phyloP scores from a whole-genome alignment of 2,797 vertebrate genomes.

The Oophaga sylvatica region DNA sequence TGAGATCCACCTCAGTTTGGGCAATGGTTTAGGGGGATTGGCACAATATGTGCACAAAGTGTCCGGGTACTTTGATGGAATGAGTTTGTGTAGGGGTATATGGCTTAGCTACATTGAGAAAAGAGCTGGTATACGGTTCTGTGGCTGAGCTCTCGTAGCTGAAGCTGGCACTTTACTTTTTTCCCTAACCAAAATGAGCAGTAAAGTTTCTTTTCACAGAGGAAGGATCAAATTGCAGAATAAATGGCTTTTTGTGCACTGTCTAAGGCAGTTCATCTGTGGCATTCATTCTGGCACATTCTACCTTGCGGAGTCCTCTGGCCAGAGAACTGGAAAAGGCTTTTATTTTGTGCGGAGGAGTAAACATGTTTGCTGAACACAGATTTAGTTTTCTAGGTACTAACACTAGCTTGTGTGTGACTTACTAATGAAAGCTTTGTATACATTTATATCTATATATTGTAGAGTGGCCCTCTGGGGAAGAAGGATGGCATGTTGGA shows the following conservation, averaged over 20 bases:
- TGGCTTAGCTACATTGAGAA: not conserved
- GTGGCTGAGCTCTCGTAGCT: too few species aligned
- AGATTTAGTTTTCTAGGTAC: not conserved
- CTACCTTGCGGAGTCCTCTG: not conserved
- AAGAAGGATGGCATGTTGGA: not conserved
- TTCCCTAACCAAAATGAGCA: not conserved
- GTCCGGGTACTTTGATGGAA: not conserved
- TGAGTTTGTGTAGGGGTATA: not conserved
- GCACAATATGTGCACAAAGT: not conserved
- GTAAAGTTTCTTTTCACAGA: not conserved
- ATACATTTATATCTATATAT: not conserved
- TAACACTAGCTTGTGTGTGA: not conserved
- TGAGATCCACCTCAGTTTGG: too few species aligned
- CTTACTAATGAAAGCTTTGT: not conserved
- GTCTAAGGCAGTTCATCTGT: not conserved
- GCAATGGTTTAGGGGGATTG: not conserved
- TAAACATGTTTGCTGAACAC: not conserved
- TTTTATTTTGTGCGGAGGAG: not conserved
- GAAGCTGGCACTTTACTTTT: not conserved
- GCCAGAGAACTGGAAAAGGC: not conserved
- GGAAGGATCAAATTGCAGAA: conserved; percentile 25
- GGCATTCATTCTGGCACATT: not conserved
- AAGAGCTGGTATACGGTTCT: not conserved
- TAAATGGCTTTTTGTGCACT: conserved; percentile 36
- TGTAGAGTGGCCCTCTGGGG: not conserved